Percentiles rank a stretch among this genome's conserved stretches.
These are phyloP conservation scores for Drosophila longiperda DNA, from an alignment of 2,888 invertebrate genomes.

Conservation along the genomic window DNA sequence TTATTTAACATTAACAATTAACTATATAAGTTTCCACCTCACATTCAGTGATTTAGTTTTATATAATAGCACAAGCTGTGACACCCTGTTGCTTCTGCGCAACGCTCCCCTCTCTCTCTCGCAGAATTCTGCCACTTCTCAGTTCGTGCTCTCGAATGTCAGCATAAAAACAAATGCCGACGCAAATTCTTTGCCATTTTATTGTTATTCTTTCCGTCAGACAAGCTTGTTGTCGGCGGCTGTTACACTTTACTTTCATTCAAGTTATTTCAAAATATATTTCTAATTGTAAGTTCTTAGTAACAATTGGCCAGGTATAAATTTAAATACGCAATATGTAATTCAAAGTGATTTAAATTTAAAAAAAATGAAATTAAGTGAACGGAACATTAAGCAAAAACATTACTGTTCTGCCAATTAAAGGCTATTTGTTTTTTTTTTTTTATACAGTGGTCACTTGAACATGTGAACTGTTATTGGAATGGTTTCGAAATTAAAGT, in stretches of 20 bases:
- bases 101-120: constrained; percentile 25
- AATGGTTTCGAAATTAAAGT: not conserved
- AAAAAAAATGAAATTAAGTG: not conserved
- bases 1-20: constrained; percentile 2
- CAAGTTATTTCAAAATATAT: constrained; percentile 17
- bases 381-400: not conserved
- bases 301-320: not conserved
- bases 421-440: not conserved
- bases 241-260: constrained; percentile 53
- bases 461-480: not conserved
- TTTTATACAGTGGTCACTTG: not conserved
- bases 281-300: constrained; percentile 22
- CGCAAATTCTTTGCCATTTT: constrained; percentile 31
- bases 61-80: constrained; percentile 19
- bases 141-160: constrained; percentile 23
- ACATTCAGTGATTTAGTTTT: constrained; percentile 1
- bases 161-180: constrained; percentile 50
- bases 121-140: constrained; percentile 16
- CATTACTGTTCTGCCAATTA: not conserved
- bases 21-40: not conserved
- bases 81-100: constrained; percentile 64
- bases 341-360: not conserved
- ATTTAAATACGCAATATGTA: not conserved
- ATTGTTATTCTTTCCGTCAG: constrained; percentile 21
- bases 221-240: constrained; percentile 7